Evolutionary conservation across 2,797 vertebrate genomes (phyloP).

Genomic region (Erpetoichthys calabaricus): DNA sequence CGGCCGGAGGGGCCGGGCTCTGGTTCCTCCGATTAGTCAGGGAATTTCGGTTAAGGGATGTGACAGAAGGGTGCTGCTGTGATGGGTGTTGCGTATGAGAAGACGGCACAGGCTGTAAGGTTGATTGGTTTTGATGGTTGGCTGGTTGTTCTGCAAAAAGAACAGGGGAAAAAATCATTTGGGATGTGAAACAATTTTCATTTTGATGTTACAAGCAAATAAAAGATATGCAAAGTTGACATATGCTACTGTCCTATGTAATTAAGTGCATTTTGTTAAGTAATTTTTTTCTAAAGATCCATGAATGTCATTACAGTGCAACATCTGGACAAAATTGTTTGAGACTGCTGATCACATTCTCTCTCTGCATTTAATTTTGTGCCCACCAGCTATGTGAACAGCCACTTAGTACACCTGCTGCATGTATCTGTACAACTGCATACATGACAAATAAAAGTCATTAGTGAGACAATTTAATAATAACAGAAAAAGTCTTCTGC

Average conservation of each 20-base stretch:
- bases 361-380: constrained; percentile 4
- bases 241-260: constrained; percentile 13
- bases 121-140: constrained; percentile 74
- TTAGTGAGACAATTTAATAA: background rate
- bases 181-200: background rate
- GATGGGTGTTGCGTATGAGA: constrained; percentile 70
- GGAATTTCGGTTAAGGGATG: constrained; percentile 86
- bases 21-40: constrained; percentile 93
- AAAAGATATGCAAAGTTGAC: constrained; percentile 4
- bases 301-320: constrained; percentile 16
- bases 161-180: constrained; percentile 20
- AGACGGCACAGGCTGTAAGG: constrained; percentile 78
- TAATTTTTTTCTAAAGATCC: constrained; percentile 14
- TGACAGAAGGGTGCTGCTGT: constrained; percentile 80
- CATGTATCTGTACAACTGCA: background rate
- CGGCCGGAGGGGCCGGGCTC: constrained; percentile 85
- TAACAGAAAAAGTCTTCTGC: background rate
- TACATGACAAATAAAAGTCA: background rate
- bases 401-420: background rate
- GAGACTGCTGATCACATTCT: constrained; percentile 19
- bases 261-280: constrained; percentile 21
- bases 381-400: constrained; percentile 14
- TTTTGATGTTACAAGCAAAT: background rate
- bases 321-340: constrained; percentile 27
- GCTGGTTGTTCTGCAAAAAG: constrained; percentile 67